A percentile compares a stretch with the other conserved stretches of the same genome.
Conservation (phyloP, 2,888 invertebrate species). For the Apeira syringaria region DNA sequence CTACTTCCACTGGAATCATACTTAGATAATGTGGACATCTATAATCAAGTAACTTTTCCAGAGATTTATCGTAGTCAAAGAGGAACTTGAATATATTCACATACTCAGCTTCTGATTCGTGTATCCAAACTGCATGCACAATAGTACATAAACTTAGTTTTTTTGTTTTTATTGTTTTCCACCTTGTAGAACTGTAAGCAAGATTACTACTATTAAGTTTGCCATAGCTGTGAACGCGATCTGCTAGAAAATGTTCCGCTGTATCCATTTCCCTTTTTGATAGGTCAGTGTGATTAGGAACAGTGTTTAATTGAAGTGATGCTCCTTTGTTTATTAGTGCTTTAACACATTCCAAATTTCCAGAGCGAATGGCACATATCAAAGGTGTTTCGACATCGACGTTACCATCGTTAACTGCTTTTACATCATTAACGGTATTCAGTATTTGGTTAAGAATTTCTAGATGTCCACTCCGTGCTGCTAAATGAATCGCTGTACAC, state of each 20-base stretch:
- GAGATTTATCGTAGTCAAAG: slow-evolving; percentile 56
- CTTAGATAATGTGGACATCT: slow-evolving; percentile 1
- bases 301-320: slow-evolving; percentile 29
- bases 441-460: slow-evolving; percentile 67
- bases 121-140: slow-evolving; percentile 8
- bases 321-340: slow-evolving; percentile 62
- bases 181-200: too few species aligned
- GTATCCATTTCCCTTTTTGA: not conserved
- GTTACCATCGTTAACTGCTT: slow-evolving; percentile 47
- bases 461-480: slow-evolving; percentile 62
- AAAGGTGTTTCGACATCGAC: slow-evolving; percentile 63
- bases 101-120: slow-evolving; percentile 59
- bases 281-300: not conserved
- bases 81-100: slow-evolving; percentile 75
- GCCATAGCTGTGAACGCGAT: not conserved
- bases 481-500: slow-evolving; percentile 62
- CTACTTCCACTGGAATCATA: slow-evolving; percentile 24
- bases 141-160: slow-evolving; percentile 1
- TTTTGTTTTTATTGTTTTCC: not conserved
- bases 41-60: slow-evolving; percentile 6
- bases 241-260: not conserved
- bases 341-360: slow-evolving; percentile 56
- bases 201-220: too few species aligned
- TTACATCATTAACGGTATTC: slow-evolving; percentile 41
- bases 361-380: slow-evolving; percentile 60